Conservation (phyloP, 2,797 vertebrate species). For the Mormyrus proboscirostris region DNA sequence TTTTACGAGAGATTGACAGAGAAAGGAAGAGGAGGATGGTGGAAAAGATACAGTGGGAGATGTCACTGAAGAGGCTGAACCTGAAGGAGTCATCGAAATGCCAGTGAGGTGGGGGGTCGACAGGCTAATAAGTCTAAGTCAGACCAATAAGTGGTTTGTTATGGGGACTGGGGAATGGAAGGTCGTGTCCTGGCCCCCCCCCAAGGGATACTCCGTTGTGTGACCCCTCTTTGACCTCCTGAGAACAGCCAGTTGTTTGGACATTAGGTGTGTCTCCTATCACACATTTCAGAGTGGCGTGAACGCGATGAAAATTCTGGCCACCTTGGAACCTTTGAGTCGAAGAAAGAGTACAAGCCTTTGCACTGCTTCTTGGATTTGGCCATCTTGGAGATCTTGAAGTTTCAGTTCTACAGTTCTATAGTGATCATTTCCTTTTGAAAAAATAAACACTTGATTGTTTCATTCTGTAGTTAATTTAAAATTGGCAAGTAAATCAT, state of each 20-base stretch:
- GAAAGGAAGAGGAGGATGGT: conserved; percentile 36
- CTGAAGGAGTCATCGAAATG: neutral
- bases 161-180: neutral
- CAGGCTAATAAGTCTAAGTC: neutral
- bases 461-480: neutral
- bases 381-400: neutral
- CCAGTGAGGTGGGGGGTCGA: neutral
- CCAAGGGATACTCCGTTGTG: neutral
- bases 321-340: neutral
- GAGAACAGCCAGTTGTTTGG: neutral
- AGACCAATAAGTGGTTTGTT: neutral
- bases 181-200: neutral
- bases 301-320: neutral
- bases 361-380: neutral
- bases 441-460: neutral
- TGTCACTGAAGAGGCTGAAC: neutral
- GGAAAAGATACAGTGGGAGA: neutral
- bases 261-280: neutral
- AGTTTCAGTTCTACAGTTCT: conserved; percentile 18
- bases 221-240: neutral
- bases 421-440: neutral
- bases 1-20: conserved; percentile 2
- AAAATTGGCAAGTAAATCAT: neutral
- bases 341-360: neutral
- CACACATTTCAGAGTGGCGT: neutral